These are phyloP conservation scores for Microplitis demolitor DNA, from an alignment of 1,140 invertebrate species.

Conservation along the genomic window DNA sequence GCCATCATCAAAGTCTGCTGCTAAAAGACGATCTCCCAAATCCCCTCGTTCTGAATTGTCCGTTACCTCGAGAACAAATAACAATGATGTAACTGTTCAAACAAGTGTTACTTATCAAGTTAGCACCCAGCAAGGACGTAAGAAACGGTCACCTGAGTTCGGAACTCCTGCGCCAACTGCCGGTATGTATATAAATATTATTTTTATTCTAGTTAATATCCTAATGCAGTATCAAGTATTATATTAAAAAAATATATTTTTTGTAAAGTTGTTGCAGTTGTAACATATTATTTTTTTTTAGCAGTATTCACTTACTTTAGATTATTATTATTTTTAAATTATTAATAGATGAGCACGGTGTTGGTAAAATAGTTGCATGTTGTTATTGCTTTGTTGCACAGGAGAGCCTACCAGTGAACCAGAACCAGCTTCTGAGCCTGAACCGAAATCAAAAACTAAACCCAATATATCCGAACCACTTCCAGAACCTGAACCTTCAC, in stretches of 20 bases:
- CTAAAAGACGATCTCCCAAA: slow-evolving; percentile 57
- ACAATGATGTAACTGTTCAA: slow-evolving; percentile 68
- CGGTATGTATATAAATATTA: not conserved
- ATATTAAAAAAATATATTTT: too few species aligned
- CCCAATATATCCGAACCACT: slow-evolving; percentile 45
- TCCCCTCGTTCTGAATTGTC: slow-evolving; percentile 29
- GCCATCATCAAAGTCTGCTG: slow-evolving; percentile 44
- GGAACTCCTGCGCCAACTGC: slow-evolving; percentile 1
- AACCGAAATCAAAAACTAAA: slow-evolving; percentile 41
- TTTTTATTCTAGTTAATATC: not conserved
- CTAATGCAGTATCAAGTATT: too few species aligned
- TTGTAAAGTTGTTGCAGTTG: too few species aligned
- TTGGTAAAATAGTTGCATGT: slow-evolving; percentile 57
- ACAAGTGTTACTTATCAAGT: slow-evolving; percentile 76
- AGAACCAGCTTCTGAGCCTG: slow-evolving; percentile 45
- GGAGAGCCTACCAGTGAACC: slow-evolving; percentile 51
- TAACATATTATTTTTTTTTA: too few species aligned
- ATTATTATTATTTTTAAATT: not conserved
- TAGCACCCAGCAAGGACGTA: slow-evolving; percentile 65
- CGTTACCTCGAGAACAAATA: slow-evolving; percentile 40
- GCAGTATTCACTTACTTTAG: not conserved
- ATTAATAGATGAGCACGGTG: slow-evolving; percentile 45
- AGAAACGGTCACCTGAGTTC: slow-evolving; percentile 27
- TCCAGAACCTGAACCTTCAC: slow-evolving; percentile 54
- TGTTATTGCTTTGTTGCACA: slow-evolving; percentile 61